Percentiles rank a stretch among this genome's conserved stretches.
Conservation (phyloP, 2,797 vertebrate species). For the Spinus olivaceus region DNA sequence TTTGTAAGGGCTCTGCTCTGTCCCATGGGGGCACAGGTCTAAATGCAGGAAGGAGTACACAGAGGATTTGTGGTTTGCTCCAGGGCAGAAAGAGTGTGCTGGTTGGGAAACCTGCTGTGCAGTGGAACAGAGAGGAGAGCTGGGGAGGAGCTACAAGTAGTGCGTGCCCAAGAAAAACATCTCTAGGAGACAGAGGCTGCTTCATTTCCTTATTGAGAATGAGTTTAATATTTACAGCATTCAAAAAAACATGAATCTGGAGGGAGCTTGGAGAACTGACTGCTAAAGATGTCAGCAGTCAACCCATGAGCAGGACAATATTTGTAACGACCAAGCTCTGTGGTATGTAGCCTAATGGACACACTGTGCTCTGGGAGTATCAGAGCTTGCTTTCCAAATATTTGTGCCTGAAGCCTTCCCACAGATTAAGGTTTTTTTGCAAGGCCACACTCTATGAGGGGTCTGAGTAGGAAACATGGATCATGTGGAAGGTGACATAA, state of each 20-base stretch:
- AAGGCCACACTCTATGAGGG: background rate
- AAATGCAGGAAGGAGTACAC: background rate
- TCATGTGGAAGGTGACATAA: background rate
- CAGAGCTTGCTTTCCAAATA: background rate
- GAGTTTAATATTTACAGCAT: background rate
- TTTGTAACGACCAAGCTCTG: background rate
- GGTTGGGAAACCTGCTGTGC: background rate
- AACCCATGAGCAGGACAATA: background rate
- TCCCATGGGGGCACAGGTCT: background rate
- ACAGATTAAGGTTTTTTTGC: background rate
- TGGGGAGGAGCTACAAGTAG: background rate
- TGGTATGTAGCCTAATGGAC: background rate
- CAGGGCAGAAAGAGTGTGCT: background rate
- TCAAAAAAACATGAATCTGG: background rate
- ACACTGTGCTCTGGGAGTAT: background rate
- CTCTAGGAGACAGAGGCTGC: background rate
- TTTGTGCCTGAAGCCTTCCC: conserved; percentile 4
- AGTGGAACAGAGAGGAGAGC: background rate
- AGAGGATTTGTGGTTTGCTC: background rate
- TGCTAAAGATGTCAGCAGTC: background rate
- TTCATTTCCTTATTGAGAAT: conserved; percentile 44
- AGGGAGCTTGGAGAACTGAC: background rate
- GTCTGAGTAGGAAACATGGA: background rate
- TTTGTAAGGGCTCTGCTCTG: background rate
- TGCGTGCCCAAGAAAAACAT: background rate